Evolutionary conservation across 2,113 vertebrate genomes (phyloP), one percentile per base, ranked within the genome.

Genomic region (Speoplatyrhinus poulsoni): DNA sequence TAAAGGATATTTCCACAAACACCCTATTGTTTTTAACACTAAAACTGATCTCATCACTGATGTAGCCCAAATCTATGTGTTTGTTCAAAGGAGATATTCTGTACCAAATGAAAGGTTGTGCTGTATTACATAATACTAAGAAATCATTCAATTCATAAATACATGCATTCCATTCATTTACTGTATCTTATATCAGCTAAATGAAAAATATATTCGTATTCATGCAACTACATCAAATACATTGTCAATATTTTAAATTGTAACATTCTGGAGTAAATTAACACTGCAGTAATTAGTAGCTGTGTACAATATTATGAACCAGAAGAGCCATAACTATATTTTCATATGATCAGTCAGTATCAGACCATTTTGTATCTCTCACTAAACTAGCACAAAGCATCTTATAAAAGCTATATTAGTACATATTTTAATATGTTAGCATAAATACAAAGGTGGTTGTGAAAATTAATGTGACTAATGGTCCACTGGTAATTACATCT

Each of bases 131-230:
- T 13, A 64, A 69, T 70, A 72, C 66, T 60, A 60, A 81, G 80
- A 70, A 70, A 60, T 84, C 80, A 89, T 85, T 86, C 82, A 83
- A 82, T 85, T 82, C 89, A 91, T 91, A 90, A 91, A 91, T 91
- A 91, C 89, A 91, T 87, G 89, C 89, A 87, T 75, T 86, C 79
- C 80, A 75, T 81, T 83, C 52, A 54, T 57, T 70, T 55, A n/a
- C n/a, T n/a, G n/a, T n/a, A 62, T 79, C 67, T 81, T 70, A 85
- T 72, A 72, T 83, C 56, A 75, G 75, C 69, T 57, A 75, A 82
- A 80, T 48, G 60, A 73, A 80, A 77, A 79, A 72, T 69, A 67
- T 58, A 70, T 49, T 57, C 46, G 60, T 77, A 65, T 50, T 56
- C 33, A 61, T 52, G 68, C 16, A 69, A 71, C 63, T 65, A 72